Evolutionary conservation across 2,888 invertebrate genomes (phyloP), one percentile per base, ranked within the genome.

Genomic region (Agriopis leucophaearia): DNA sequence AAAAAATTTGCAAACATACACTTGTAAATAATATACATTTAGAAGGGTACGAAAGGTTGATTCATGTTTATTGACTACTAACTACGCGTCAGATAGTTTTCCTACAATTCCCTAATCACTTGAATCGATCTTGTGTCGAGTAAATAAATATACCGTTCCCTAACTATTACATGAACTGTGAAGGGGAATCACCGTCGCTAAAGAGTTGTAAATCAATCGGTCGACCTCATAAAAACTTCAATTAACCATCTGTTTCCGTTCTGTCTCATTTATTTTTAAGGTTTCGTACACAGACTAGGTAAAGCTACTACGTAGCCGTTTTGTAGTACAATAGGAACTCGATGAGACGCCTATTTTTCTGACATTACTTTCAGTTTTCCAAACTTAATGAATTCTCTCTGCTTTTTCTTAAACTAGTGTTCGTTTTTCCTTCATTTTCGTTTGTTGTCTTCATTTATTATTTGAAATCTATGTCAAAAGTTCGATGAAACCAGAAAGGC

Each of bases 71-170:
- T 55, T 55, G 42, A 42, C 13, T 27, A 55, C 55, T 4, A 42
- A 42, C 18, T 18, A 42, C 55, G 42, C 13, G 35, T 51, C n/a
- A 36, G n/a, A 51, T 35, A 13, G 35, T 42, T 55, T 40, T 40
- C 48, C 48, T 55, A 18, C 7, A 15, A 45, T 15, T 7, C 18
- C 18, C 15, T 16, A 58, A 58, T 58, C 58, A 48, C 36, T 58
- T 47, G 2, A 48, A 58, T 36, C 36, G 38, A 58, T 58, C 35
- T 47, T 15, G 38, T 16, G 52, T 38, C 15, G 38, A 57, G 45
- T 57, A 44, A 56, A 44, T 56, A 44, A 56, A 36, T n/a, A n/a
- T n/a, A n/a, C 58, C 47, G 57, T 57, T 35, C 8, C 13, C 8
- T 7, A 13, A 58, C 58, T 58, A n/a, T 15, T 16, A 8, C 36